These are phyloP conservation scores for Tinea trinotella DNA, from an alignment of 2,888 invertebrate species.

Conservation along the genomic window DNA sequence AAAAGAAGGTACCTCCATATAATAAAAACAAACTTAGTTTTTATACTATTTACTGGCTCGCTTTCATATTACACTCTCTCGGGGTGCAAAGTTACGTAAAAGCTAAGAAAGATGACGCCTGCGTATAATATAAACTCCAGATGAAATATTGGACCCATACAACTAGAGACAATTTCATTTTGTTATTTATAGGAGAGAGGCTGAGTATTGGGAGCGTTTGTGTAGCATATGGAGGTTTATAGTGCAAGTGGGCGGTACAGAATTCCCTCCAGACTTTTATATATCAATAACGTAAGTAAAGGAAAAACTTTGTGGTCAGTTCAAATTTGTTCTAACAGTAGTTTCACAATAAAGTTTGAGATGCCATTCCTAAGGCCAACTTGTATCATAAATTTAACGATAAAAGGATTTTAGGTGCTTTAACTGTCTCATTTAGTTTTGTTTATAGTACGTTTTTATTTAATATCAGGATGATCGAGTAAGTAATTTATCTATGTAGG, in stretches of 20 bases:
- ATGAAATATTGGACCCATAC: slow-evolving; percentile 42
- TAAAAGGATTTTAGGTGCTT: background rate
- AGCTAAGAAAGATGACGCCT: slow-evolving; percentile 41
- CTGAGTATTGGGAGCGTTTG: slow-evolving; percentile 38
- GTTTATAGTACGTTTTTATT: too few relatives aligned
- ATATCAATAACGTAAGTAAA: slow-evolving; percentile 56
- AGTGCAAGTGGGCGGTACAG: slow-evolving; percentile 24
- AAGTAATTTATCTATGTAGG: too few relatives aligned
- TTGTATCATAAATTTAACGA: background rate
- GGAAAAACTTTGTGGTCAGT: slow-evolving; percentile 50
- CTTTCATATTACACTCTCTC: slow-evolving; percentile 35
- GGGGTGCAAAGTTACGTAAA: slow-evolving; percentile 39
- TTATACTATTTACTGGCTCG: slow-evolving; percentile 32
- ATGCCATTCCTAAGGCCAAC: background rate
- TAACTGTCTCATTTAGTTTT: too few relatives aligned
- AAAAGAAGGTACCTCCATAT: slow-evolving; percentile 25
- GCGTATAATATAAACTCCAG: slow-evolving; percentile 39
- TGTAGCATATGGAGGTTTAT: slow-evolving; percentile 43
- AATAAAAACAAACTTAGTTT: slow-evolving; percentile 38
- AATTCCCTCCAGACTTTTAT: slow-evolving; percentile 31
- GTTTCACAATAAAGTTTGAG: slow-evolving; percentile 49
- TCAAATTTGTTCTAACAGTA: slow-evolving; percentile 45
- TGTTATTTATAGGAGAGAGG: slow-evolving; percentile 47
- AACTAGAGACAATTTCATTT: slow-evolving; percentile 44
- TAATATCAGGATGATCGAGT: too few relatives aligned